Evolutionary conservation across 1,140 invertebrate genomes (phyloP), one percentile per base, ranked within the genome.

Genomic region (Drosophila bocqueti): DNA sequence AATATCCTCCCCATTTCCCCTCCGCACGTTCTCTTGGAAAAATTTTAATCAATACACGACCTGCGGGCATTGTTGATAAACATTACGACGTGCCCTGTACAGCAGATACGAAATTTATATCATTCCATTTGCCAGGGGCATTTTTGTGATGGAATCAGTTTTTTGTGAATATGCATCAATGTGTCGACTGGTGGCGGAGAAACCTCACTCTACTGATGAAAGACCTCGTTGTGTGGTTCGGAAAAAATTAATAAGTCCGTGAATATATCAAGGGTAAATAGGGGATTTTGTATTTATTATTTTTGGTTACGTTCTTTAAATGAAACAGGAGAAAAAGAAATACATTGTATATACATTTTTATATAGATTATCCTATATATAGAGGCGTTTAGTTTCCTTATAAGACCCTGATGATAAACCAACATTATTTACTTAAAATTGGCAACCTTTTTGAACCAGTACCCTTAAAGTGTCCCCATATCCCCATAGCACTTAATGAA

Each of bases 11-110:
- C 24, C 29, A 38, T 45, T 63, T 34, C 29, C 50, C 31, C 4
- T 26, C 46, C 46, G 9, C 3, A 5, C 36, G 11, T 47, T 46
- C 54, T 40, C 50, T 40, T 65, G 75, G 59, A 47, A 72, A 66
- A 63, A 67, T 85, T 89, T 90, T 89, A 89, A 90, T 89, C 86
- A 89, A 89, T 89, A 89, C 73, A 69, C 61, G 42, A 45, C 85
- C 86, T 50, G 45, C 16, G 81, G 86, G 49, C 71, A 73, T 85
- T 91, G 85, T 85, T 81, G 74, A 90, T 90, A 89, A 90, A 90
- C 74, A 81, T 89, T 89, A 46, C 72, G 74, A 81, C 59, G 69
- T 71, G 65, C 76, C 49, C 57, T 63, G 40, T 36, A 46, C 76
- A 40, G 7, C 42, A 78, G 55, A 84, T 81, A 81, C 76, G 69